Conservation (phyloP, 2,113 vertebrate genomes). For the Eudyptes chrysolophus region DNA sequence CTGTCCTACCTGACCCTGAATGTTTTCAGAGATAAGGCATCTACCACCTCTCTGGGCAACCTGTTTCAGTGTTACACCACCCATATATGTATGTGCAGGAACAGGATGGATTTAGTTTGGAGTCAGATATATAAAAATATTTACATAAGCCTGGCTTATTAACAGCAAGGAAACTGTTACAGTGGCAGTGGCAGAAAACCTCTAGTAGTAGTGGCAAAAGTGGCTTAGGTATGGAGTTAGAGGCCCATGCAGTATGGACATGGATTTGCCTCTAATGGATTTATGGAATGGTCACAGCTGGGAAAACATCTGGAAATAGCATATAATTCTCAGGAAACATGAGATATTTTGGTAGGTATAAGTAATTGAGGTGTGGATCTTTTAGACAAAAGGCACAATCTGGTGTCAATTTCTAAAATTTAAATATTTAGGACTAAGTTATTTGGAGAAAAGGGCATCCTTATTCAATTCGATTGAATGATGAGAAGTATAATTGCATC, state of each 20-base stretch:
- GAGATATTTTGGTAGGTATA: neutral
- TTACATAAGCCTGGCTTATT: neutral
- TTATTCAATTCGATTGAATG: neutral
- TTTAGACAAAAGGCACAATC: neutral
- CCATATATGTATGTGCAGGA: neutral
- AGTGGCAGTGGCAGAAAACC: neutral
- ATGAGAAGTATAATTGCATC: neutral
- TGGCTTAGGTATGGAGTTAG: neutral
- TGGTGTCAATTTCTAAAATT: neutral
- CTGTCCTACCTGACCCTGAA: neutral
- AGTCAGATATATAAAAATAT: neutral
- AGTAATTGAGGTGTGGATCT: neutral
- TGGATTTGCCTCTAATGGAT: neutral
- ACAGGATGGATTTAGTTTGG: neutral
- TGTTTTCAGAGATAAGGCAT: neutral
- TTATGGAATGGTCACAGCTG: neutral
- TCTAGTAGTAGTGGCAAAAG: neutral
- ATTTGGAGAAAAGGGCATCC: neutral
- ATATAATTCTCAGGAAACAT: neutral
- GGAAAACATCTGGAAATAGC: neutral
- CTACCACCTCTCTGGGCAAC: neutral
- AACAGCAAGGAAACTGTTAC: neutral
- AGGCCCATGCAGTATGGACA: neutral
- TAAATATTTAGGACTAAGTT: neutral
- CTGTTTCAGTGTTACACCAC: neutral